Base-by-base conservation (phyloP, 2,888 invertebrate genomes). In the Trachelus troglodyta region DNA sequence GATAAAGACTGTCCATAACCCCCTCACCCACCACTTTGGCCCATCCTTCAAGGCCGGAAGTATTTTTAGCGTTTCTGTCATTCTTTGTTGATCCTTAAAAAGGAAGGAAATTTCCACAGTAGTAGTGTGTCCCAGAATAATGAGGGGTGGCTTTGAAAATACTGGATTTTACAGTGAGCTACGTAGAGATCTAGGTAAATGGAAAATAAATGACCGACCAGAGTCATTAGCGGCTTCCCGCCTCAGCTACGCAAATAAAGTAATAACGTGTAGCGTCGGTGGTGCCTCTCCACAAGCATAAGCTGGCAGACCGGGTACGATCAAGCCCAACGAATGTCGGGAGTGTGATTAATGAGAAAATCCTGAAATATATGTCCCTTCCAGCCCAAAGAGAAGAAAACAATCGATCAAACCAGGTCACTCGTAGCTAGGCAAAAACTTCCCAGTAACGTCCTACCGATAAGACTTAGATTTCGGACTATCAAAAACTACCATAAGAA, bases 31-130 rank as follows among this genome's bases (percentile, higher is more conserved):
- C 78, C 12, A 84, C 76, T 74, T 82, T 83, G 1, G 76, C 77
- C 87, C 88, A 87, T 11, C 76, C 81, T 68, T 87, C 84, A 12
- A 86, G 79, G 56, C 85, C 87, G 56, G 69, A 77, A 23, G 76
- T 75, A 56, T 84, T 80, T 69, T 75, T 73, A 34, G 76, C 56
- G 23, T 56, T 56, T 33, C 12, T 33, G 34, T 34, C 35, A 23
- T 33, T 30, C 30, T 34, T 34, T 3, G 74, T 30, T 12, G 34
- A 37, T 74, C 69, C 73, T 75, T 69, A 33, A 35, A 31, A 75
- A 71, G 35, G 33, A 30, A 71, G 11, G 33, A 35, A 40, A 73
- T 73, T 75, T 74, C 68, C 31, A 35, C 15, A 23, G 31, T 73
- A 56, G 40, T 34, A 4, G 34, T 35, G 37, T 30, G 30, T 35